phyloP scores from a whole-genome alignment of 2,113 vertebrate species.

The Barbus barbus region DNA sequence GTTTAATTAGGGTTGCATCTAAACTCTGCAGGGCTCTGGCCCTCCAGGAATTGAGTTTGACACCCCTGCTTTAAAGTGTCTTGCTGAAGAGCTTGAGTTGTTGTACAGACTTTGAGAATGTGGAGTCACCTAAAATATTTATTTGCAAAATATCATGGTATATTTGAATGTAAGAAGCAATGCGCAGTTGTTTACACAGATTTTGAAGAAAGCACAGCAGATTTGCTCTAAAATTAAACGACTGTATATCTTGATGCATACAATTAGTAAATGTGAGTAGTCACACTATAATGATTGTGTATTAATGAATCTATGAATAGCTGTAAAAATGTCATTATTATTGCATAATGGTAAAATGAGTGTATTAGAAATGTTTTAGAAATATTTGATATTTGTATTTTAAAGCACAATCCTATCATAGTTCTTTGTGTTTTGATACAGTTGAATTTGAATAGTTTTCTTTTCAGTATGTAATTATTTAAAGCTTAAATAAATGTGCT shows the following conservation, averaged over 20 bases:
- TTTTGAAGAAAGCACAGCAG: constrained; percentile 27
- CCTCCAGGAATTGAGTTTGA: no score
- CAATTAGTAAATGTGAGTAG: not conserved
- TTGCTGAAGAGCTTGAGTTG: not conserved
- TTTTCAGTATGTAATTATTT: constrained; percentile 18
- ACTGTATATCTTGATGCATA: not conserved
- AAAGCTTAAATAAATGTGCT: constrained; percentile 39
- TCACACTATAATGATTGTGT: not conserved
- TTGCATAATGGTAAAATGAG: not conserved
- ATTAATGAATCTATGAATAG: not conserved
- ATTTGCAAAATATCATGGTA: not conserved
- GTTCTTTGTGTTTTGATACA: not conserved
- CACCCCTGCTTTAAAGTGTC: not conserved
- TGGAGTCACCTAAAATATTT: not conserved
- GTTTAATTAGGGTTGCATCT: no score
- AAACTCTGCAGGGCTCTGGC: no score
- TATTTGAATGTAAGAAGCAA: constrained; percentile 10
- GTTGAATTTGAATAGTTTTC: not conserved
- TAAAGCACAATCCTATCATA: constrained; percentile 7
- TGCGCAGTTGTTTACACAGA: constrained; percentile 26
- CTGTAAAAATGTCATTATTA: constrained; percentile 6
- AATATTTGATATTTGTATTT: not conserved
- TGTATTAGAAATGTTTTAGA: constrained; percentile 3
- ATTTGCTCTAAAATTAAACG: not conserved
- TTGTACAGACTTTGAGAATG: constrained; percentile 19